Evolutionary conservation across 2,113 vertebrate species (phyloP).

Genomic region (Aix galericulata): DNA sequence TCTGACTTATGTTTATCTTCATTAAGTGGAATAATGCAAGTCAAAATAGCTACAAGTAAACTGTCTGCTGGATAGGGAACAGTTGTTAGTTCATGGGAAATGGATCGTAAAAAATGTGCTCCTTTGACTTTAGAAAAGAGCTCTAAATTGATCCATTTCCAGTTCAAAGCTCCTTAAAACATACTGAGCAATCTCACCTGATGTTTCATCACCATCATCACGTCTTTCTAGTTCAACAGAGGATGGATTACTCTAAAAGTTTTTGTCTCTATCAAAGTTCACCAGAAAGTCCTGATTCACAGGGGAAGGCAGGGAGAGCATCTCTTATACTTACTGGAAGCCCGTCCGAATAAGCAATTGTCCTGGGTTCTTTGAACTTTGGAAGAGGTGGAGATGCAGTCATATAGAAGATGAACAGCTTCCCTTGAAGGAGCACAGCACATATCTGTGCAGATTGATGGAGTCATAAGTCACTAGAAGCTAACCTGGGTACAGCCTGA

Average conservation of each 20-base stretch:
- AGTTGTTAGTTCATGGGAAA: constrained; percentile 67
- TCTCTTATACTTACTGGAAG: constrained; percentile 11
- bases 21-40: constrained; percentile 71
- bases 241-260: neutral
- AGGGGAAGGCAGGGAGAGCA: neutral
- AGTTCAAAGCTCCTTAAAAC: constrained; percentile 52
- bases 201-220: constrained; percentile 23
- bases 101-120: constrained; percentile 49
- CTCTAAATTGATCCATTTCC: constrained; percentile 55
- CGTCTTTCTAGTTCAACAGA: neutral
- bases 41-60: constrained; percentile 72
- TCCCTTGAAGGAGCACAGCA: constrained; percentile 41
- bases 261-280: constrained; percentile 15
- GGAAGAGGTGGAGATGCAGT: constrained; percentile 44
- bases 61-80: constrained; percentile 62
- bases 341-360: neutral
- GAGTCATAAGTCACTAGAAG: constrained; percentile 60
- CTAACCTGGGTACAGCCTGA: constrained; percentile 47
- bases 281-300: neutral
- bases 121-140: constrained; percentile 47
- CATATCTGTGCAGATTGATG: constrained; percentile 58
- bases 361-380: constrained; percentile 48
- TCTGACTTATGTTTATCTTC: constrained; percentile 71
- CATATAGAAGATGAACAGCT: constrained; percentile 64
- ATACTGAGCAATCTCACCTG: constrained; percentile 37